phyloP scores from a whole-genome alignment of 2,888 invertebrate genomes.

The Thymelicus lineola region DNA sequence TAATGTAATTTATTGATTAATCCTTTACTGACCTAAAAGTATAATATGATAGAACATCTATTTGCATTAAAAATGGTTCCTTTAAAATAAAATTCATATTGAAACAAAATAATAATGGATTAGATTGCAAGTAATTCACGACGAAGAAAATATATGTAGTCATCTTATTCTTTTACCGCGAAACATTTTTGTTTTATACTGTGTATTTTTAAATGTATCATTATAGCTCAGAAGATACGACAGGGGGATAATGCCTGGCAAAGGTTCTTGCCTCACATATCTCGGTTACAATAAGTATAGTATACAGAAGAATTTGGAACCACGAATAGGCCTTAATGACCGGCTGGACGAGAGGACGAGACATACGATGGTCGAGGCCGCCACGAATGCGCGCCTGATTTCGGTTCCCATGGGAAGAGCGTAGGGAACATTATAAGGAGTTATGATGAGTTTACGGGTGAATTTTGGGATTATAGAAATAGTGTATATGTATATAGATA shows the following conservation, averaged over 20 bases:
- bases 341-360: conserved; percentile 65
- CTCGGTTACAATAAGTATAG: conserved; percentile 27
- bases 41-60: too few relatives aligned
- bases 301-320: conserved; percentile 39
- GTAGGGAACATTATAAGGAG: conserved; percentile 55
- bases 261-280: conserved; percentile 2
- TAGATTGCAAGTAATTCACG: too few relatives aligned
- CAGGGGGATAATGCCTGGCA: neutral
- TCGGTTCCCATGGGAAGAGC: conserved; percentile 59
- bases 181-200: too few relatives aligned
- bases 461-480: conserved; percentile 8
- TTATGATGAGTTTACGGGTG: conserved; percentile 53
- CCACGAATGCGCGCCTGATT: conserved; percentile 64
- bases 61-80: too few relatives aligned
- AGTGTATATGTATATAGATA: neutral
- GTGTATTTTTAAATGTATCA: too few relatives aligned
- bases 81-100: too few relatives aligned
- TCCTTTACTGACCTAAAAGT: too few relatives aligned
- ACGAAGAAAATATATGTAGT: too few relatives aligned
- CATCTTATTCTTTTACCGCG: neutral
- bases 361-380: conserved; percentile 56
- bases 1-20: too few relatives aligned
- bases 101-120: too few relatives aligned
- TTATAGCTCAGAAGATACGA: neutral
- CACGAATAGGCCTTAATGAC: conserved; percentile 77